A percentile compares a stretch with the other conserved stretches of the same genome.
These are phyloP conservation scores for Oriolus oriolus DNA, from an alignment of 2,113 vertebrate species.

Conservation along the genomic window DNA sequence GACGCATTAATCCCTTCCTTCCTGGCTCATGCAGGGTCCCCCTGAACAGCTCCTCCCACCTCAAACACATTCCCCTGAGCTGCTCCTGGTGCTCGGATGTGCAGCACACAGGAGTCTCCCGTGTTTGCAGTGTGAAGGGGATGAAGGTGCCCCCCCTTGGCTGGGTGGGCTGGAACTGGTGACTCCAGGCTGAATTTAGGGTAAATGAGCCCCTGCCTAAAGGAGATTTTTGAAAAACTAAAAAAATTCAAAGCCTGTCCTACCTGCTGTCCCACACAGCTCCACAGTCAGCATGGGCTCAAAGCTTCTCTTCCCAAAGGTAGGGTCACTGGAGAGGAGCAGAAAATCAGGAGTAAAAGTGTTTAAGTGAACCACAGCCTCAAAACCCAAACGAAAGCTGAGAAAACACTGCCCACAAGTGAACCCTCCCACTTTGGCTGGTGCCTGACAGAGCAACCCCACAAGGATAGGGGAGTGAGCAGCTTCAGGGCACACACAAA, in stretches of 20 bases:
- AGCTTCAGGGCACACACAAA: background rate
- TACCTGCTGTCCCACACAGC: conserved; percentile 97
- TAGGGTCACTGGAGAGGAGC: conserved; percentile 49
- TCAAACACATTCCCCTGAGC: fast-evolving
- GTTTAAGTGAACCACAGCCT: background rate
- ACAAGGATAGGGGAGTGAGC: fast-evolving
- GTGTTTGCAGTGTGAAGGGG: background rate
- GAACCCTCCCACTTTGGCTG: background rate
- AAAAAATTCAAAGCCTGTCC: background rate
- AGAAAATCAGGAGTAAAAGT: background rate
- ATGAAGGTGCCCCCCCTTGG: background rate
- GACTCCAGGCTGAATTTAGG: background rate
- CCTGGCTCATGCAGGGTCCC: background rate
- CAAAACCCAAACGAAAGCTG: background rate
- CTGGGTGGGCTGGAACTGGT: background rate
- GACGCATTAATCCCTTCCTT: background rate
- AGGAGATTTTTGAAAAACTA: background rate
- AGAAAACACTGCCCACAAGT: background rate
- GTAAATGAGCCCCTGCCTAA: background rate
- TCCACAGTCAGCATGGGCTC: conserved; percentile 90
- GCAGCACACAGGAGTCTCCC: background rate
- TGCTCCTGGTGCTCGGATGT: fast-evolving
- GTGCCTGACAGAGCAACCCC: background rate
- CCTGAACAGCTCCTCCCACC: background rate
- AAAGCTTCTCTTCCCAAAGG: conserved; percentile 82